phyloP scores from a whole-genome alignment of 2,797 vertebrate species.

The Catharus ustulatus region DNA sequence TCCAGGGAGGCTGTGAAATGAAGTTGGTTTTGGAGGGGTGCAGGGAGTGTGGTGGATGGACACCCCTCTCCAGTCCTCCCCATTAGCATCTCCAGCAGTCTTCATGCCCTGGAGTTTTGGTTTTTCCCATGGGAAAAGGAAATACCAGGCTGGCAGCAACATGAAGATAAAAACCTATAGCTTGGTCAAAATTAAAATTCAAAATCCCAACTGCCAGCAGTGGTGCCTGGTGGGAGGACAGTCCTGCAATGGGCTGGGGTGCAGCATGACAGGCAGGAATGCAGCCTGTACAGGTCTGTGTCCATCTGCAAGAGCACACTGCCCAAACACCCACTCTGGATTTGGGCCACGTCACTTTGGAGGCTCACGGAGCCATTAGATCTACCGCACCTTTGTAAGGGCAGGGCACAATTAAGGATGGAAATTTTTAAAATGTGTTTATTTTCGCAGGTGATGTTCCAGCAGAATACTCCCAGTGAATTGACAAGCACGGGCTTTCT shows the following conservation, averaged over 20 bases:
- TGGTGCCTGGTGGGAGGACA: neutral
- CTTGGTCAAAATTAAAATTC: neutral
- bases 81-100: neutral
- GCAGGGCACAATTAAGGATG: neutral
- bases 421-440: neutral
- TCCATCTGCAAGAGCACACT: neutral
- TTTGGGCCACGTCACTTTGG: fast-evolving
- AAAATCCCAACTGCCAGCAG: neutral
- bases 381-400: neutral
- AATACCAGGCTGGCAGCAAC: neutral
- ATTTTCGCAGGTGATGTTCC: neutral
- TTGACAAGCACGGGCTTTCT: neutral
- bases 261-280: fast-evolving
- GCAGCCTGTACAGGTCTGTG: neutral
- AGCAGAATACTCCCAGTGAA: neutral
- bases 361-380: fast-evolving
- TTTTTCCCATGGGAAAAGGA: neutral
- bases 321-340: neutral
- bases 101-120: neutral
- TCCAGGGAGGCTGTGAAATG: neutral
- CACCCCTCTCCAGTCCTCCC: neutral
- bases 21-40: fast-evolving
- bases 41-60: neutral
- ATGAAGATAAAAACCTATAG: neutral
- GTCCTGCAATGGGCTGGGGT: neutral